Evolutionary conservation across 2,888 invertebrate species (phyloP), one percentile per base, ranked within the genome.

Genomic region (Lasioglossum zephyrum): DNA sequence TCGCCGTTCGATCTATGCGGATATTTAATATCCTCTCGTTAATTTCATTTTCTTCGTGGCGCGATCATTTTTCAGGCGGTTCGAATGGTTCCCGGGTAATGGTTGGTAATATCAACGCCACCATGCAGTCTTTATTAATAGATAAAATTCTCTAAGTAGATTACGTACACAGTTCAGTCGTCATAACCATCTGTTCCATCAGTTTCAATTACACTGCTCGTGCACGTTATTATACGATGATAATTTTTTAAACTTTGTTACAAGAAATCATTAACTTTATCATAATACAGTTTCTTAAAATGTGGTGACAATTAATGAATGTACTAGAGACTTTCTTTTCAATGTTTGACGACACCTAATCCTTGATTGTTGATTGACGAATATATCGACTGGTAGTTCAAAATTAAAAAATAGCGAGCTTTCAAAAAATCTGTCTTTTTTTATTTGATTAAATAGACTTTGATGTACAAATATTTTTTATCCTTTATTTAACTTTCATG

Each of bases 41-140:
- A 81, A 83, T 83, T 75, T 81, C 75, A 83, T 83, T 81, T 75
- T 81, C 70, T 81, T 49, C 39, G 63, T 81, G 81, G 81, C 49
- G 53, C 41, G 72, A 39, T 63, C 72, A 83, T 83, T 83, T 83
- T 83, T 83, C 83, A 83, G 53, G 31, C 53, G 11, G 49, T 44
- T 18, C 47, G 57, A 66, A 80, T 74, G 26, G 73, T 74, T 60
- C 47, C 22, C 57, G 82, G 70, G 82, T 81, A 83, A 81, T 81
- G 41, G 66, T n/a, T n/a, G 49, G 83, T 41, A 72, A 81, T 83
- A 81, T 81, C 75, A 76, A 76, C 75, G 60, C 36, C 81, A 44
- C 63, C 75, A 60, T 44, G 69, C 49, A 53, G 72, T 82, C 82
- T 41, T 74, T 74, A 75, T 81, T 81, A 70, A 70, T n/a, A 70